Base-by-base conservation (phyloP, 2,113 vertebrate genomes). In the Centropristis striata region DNA sequence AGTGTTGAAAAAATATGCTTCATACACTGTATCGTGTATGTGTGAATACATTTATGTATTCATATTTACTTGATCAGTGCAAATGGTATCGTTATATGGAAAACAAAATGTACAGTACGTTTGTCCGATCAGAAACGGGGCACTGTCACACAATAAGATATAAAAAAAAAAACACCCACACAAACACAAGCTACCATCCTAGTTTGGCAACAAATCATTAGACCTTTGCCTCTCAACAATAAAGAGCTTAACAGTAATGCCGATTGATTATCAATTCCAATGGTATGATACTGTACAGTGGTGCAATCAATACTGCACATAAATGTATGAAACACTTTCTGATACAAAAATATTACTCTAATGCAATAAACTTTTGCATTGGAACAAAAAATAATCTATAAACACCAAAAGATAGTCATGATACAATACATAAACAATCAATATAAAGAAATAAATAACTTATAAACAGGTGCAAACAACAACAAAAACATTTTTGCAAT, bases 341-440 rank as follows among this genome's bases (percentile, higher is more conserved):
- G 96, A 96, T 99, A 98, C 96, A 99, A 99, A 99, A 99, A 98
- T 97, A 98, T 95, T 96, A 95, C 94, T 97, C 95, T 96, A 96
- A 97, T 93, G 96, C 96, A 95, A 95, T 94, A 58, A 73, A 86
- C 91, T 85, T n/a, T 90, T 95, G 88, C 91, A 92, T 92, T 90
- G 66, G 95, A 97, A 97, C 94, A 95, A 94, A 95, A 96, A 94
- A 36, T 81, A 90, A 74, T 88, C 89, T 93, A 90, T 96, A 92
- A 93, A 95, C 93, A 95, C 94, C 88, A 92, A 93, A 93, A 94
- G 63, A 86, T 66, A 79, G 81, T 86, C 91, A 75, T 65, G 88
- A 53, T 93, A 89, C 76, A 65, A 59, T 87, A 96, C 93, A 87
- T 80, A 85, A 76, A 89, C 78, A 94, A 95, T 95, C 92, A 93